These are phyloP conservation scores for Wasmannia auropunctata DNA, from an alignment of 1,140 invertebrate genomes.

Conservation along the genomic window DNA sequence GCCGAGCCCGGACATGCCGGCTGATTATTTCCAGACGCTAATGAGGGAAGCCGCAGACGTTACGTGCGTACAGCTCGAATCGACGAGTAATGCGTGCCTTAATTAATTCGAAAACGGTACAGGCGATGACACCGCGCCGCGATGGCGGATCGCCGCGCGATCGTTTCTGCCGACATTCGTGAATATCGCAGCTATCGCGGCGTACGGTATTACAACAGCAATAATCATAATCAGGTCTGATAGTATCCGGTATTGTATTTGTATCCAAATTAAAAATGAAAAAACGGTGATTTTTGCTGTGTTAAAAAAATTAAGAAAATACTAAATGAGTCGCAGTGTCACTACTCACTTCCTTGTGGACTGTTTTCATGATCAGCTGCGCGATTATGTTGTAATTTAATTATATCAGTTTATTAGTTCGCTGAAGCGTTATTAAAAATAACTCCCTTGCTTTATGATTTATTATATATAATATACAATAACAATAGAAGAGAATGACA, in stretches of 20 bases:
- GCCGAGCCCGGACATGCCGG: not conserved
- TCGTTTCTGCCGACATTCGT: slow-evolving; percentile 8
- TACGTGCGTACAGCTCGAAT: not conserved
- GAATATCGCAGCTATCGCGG: slow-evolving; percentile 5
- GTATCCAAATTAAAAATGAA: not conserved
- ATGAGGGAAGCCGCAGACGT: slow-evolving; percentile 36
- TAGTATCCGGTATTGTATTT: not conserved
- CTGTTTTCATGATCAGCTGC: not conserved
- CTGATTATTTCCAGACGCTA: slow-evolving; percentile 28
- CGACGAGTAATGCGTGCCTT: slow-evolving; percentile 34
- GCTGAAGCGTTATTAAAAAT: not conserved
- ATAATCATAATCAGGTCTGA: not conserved
- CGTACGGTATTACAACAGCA: not conserved
- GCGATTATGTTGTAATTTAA: not conserved
- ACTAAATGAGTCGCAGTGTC: not conserved
- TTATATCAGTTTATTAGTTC: not conserved
- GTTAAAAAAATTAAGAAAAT: not conserved
- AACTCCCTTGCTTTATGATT: not conserved
- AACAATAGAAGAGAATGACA: not conserved
- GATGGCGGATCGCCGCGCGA: not conserved
- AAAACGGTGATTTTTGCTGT: not conserved
- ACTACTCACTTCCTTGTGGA: not conserved
- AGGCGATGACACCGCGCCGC: not conserved
- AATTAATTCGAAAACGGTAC: slow-evolving; percentile 34
- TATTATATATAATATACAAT: not conserved